Evolutionary conservation across 2,113 vertebrate species (phyloP), one percentile per base, ranked within the genome.

Genomic region (Cygnus buccinator): DNA sequence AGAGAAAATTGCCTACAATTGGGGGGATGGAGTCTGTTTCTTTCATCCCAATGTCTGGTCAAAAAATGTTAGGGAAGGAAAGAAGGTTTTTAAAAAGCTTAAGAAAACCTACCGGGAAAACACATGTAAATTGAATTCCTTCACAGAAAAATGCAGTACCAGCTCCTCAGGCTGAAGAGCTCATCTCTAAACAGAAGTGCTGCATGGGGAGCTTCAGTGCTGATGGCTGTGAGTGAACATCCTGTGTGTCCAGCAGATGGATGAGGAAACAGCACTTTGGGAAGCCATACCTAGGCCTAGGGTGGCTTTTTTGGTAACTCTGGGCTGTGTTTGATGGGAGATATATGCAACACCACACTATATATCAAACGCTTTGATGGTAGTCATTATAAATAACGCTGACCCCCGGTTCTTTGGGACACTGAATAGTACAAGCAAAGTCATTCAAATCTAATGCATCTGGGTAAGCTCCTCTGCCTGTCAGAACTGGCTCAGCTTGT

Each of bases 131-230:
- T 14, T 2, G 2, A 95, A 72, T 46, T 72, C 57, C 28, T 59
- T 46, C 39, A 35, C 19, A 63, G 55, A 72, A 78, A 70, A 78
- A 39, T 10, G 22, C 50, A 67, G 31, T 19, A 35, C 37, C 22
- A 29, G 11, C 17, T 59, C 18, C 80, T 43, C 2, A 44, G 50
- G 20, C 35, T 13, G 44, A 63, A 59, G 28, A 63, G 31, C 55
- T 10, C 11, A 74, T 84, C 39, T 83, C 61, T 73, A 29, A 18
- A 21, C 21, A 43, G 39, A 26, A 1, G 6, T 0, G 0, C 23
- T 0, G 0, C 54, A 28, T 0, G 1, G 2, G 29, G 9, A 58
- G 2, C 26, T 14, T 10, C 0, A 0, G 6, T 28, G n/a, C 28
- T 33, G 75, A 55, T 9, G 25, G 19, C 28, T 63, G 61, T 1